Evolutionary conservation across 2,113 vertebrate species (phyloP), one percentile per base, ranked within the genome.

Genomic region (Oceanodroma tethys): DNA sequence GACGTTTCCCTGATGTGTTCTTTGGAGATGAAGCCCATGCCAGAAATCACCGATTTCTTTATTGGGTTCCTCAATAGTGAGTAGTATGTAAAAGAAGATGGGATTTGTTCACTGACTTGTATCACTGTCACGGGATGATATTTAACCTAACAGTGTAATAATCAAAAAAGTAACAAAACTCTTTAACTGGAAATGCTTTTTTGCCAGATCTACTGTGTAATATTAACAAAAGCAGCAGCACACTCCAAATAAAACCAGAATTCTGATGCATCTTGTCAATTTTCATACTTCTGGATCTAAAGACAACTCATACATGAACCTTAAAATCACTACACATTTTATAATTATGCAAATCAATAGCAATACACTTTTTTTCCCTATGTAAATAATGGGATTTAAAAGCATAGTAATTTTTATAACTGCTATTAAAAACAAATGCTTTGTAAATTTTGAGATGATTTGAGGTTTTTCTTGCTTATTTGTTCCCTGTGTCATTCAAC

Each of bases 401-500:
- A 70, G 17, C 26, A 65, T 9, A 86, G 9, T 32, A 48, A 78
- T 66, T 90, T 91, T 86, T 83, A 27, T 73, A 88, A 81, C 32
- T 71, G 34, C 34, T 67, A 70, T 88, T 92, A 91, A 91, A 90
- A 86, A 30, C 11, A 81, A 95, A 86, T 29, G 1, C 26, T 88
- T 89, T 89, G 27, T 60, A 86, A 95, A 81, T 92, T 84, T 72
- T 68, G 40, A 95, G 21, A 84, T 70, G 22, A 83, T 84, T 59
- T 89, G 76, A 85, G 73, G 40, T 27, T 95, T 86, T 87, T 86
- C 36, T 87, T 91, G 52, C n/a, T 72, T 68, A 58, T 85, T 95
- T 92, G 19, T 38, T 79, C 62, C 62, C 17, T 68, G 18, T 70
- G 56, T 60, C 56, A 85, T 91, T 53, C 81, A 83, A 68, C 32